Evolutionary conservation across 2,113 vertebrate genomes (phyloP), one percentile per base, ranked within the genome.

Genomic region (Gorsachius goisagi): DNA sequence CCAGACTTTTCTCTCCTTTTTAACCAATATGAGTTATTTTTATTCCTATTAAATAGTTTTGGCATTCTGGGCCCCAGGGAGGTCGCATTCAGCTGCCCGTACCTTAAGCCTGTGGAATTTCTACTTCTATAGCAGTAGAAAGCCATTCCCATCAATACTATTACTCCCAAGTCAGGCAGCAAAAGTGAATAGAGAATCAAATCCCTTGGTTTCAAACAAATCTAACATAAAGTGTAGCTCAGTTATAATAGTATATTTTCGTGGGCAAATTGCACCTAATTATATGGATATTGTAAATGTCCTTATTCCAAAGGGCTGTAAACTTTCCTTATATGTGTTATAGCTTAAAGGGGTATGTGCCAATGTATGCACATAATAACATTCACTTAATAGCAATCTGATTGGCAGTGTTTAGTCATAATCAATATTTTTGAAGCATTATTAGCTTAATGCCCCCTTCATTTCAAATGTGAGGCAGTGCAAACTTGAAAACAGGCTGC

Each of bases 371-470:
- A 44, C 69, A 75, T 33, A 89, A 39, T 22, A 89, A 87, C 3
- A 6, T 52, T 41, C 27, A 64, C 73, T 82, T 89, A 73, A 74
- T 1, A 77, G 63, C 60, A 72, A 37, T 50, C 44, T 75, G 63
- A 90, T 71, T 35, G 67, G 89, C 88, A 85, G 66, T 78, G 49
- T 80, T 95, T 81, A 92, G 80, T 89, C 23, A 73, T n/a, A 79
- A 41, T 49, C 12, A 81, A 5, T 56, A 68, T 82, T 96, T 96
- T 91, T 87, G 66, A 94, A 94, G 72, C n/a, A 45, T 79, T 52
- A 58, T 83, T 82, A 90, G 63, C 69, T 88, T 88, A 83, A 93
- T 53, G 71, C n/a, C 41, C 63, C 41, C 66, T 93, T 90, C 33
- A 74, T 50, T 94, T 92, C n/a, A 71, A 84, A 69, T 12, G 28